Evolutionary conservation across 2,888 invertebrate species (phyloP).

Genomic region (Athalia circularis): DNA sequence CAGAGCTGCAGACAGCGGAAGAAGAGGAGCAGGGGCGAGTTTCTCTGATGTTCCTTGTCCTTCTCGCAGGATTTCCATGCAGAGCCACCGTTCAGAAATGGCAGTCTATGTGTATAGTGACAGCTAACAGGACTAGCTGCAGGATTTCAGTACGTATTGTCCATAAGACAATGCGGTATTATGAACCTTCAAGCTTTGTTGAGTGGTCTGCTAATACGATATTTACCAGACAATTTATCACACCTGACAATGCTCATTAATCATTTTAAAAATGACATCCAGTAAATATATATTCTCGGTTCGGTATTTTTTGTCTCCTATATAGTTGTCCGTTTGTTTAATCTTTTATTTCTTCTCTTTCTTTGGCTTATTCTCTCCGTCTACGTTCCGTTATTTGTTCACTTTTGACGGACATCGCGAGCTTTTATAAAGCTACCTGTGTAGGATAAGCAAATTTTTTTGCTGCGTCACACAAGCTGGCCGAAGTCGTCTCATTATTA

Average conservation of each 20-base stretch:
- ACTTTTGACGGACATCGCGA: no score
- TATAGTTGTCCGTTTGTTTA: background rate
- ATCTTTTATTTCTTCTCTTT: background rate
- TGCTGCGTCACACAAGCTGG: background rate
- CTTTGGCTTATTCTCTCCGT: no score
- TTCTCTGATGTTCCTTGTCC: conserved; percentile 22
- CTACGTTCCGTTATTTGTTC: no score
- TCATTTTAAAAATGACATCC: conserved; percentile 19
- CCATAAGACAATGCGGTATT: conserved; percentile 41
- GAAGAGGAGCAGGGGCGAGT: background rate
- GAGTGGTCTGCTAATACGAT: conserved; percentile 37
- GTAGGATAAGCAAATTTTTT: background rate
- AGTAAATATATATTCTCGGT: background rate
- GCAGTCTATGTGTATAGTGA: conserved; percentile 24
- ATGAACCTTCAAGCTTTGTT: conserved; percentile 8
- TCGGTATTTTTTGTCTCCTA: background rate
- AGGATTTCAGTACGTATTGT: conserved; percentile 41
- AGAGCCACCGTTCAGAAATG: background rate
- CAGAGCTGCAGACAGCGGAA: conserved; percentile 23
- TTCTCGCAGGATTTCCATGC: conserved; percentile 6
- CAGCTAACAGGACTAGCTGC: conserved; percentile 27
- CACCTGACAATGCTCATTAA: conserved; percentile 19
- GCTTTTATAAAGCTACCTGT: no score
- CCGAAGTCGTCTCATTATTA: conserved; percentile 10
- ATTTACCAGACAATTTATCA: conserved; percentile 41